These are phyloP conservation scores for Chloroceryle inda DNA, from an alignment of 2,797 vertebrate genomes.

Conservation along the genomic window DNA sequence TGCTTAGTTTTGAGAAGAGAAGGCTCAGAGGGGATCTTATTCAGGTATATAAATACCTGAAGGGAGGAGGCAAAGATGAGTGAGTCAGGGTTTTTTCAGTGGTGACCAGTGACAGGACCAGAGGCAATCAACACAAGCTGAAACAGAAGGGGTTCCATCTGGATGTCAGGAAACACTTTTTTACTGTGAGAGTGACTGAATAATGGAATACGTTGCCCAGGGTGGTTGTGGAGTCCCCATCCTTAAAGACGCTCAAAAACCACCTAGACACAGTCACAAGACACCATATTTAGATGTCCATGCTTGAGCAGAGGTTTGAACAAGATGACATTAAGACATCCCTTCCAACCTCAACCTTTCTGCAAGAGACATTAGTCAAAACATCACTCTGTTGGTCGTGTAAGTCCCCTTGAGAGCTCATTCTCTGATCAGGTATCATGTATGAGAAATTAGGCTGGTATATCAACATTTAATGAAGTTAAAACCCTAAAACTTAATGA, in stretches of 20 bases:
- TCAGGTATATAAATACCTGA: background rate
- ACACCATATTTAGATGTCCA: background rate
- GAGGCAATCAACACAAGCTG: background rate
- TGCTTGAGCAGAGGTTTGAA: background rate
- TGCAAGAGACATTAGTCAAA: background rate
- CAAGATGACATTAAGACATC: background rate
- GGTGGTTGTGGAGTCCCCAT: background rate
- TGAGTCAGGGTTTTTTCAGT: background rate
- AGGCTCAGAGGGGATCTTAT: background rate
- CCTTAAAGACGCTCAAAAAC: background rate
- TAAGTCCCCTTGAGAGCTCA: background rate
- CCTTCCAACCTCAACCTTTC: background rate
- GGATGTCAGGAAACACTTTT: background rate
- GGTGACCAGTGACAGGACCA: background rate
- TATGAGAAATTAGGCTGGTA: background rate
- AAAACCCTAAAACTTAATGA: background rate
- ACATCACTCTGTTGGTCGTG: accelerated
- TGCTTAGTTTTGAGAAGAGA: background rate
- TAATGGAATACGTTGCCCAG: background rate
- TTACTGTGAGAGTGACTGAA: background rate
- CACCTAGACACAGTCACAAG: background rate
- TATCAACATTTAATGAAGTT: background rate
- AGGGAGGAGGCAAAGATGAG: background rate
- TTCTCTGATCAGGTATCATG: background rate
- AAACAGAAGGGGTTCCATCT: background rate